These are phyloP conservation scores for Tachysurus vachellii DNA, from an alignment of 2,113 vertebrate genomes.

Conservation along the genomic window DNA sequence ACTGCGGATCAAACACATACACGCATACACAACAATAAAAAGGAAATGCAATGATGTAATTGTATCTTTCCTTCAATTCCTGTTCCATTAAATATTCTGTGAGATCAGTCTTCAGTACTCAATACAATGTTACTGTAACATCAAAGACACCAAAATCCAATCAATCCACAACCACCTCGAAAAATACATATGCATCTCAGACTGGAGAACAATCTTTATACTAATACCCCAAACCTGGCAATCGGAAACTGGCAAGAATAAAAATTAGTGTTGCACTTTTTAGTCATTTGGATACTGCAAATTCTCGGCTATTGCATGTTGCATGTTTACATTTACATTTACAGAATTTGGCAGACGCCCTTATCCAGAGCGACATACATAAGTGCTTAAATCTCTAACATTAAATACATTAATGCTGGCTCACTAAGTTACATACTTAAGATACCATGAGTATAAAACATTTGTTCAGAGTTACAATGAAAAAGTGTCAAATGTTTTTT, in stretches of 20 bases:
- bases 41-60: too few species aligned
- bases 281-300: not conserved
- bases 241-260: not conserved
- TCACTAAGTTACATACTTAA: too few species aligned
- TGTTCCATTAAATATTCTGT: not conserved
- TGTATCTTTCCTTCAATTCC: not conserved
- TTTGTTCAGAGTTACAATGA: too few species aligned
- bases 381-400: too few species aligned
- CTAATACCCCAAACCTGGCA: too few species aligned
- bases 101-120: not conserved
- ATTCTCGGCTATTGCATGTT: too few species aligned
- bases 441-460: too few species aligned
- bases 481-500: too few species aligned
- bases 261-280: not conserved
- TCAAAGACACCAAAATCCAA: not conserved
- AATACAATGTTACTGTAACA: not conserved
- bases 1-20: constrained; percentile 64
- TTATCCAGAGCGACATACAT: too few species aligned
- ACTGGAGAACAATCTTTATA: not conserved
- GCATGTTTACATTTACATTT: too few species aligned
- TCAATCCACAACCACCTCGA: not conserved
- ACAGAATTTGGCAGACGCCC: too few species aligned
- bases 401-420: too few species aligned
- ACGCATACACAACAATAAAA: not conserved
- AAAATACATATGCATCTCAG: not conserved